phyloP scores from a whole-genome alignment of 2,888 invertebrate species.

The Aromia moschata region DNA sequence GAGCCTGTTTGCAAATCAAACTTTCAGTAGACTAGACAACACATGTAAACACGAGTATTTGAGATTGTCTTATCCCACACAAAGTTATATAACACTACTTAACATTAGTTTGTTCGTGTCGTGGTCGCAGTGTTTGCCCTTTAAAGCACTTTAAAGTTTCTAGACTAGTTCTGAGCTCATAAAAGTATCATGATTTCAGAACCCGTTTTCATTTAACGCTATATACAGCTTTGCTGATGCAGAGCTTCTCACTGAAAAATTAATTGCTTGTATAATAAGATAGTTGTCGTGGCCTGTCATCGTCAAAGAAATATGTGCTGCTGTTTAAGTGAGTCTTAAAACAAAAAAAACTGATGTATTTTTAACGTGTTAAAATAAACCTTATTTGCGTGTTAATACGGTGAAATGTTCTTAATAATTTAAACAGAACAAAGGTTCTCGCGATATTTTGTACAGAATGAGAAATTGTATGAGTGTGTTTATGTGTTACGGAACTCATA shows the following conservation, averaged over 20 bases:
- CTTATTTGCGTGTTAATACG: no score
- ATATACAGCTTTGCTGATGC: neutral
- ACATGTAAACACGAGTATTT: slow-evolving; percentile 54
- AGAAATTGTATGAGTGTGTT: no score
- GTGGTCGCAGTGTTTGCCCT: slow-evolving; percentile 40
- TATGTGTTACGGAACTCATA: no score
- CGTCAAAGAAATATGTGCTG: neutral
- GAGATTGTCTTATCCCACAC: slow-evolving; percentile 47
- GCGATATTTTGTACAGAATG: no score
- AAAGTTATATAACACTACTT: slow-evolving; percentile 36
- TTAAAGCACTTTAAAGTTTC: slow-evolving; percentile 33
- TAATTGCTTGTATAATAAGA: neutral
- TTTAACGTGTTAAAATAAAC: no score
- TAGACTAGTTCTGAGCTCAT: slow-evolving; percentile 27
- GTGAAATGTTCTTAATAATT: no score
- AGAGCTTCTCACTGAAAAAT: neutral
- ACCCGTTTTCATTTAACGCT: slow-evolving; percentile 15
- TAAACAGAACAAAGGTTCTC: no score
- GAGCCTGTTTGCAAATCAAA: slow-evolving; percentile 50
- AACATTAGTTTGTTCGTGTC: slow-evolving; percentile 33
- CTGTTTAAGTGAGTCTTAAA: no score
- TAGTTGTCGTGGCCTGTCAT: neutral
- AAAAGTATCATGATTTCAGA: slow-evolving; percentile 19
- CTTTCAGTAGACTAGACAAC: slow-evolving; percentile 48
- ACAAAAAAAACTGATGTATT: no score